Evolutionary conservation across 53 echinoderm and acorn worm species (phyloP), one percentile per base, ranked within the genome.

Genomic region (Astropecten irregularis): DNA sequence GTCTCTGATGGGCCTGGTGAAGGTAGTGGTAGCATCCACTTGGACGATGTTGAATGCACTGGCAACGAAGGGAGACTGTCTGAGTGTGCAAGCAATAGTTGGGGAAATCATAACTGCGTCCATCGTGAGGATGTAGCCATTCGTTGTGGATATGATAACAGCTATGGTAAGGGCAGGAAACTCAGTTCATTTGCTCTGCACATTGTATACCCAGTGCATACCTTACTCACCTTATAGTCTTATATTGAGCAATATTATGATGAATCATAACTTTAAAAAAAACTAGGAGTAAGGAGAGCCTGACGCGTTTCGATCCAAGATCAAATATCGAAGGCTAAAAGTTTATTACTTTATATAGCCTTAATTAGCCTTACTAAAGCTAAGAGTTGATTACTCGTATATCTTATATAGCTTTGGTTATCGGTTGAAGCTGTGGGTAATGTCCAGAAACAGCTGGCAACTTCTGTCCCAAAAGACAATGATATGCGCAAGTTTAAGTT

Each of bases 81-180:
- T 14, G 68, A 68, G 37, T 68, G 68, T 27, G 25, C 46, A 8
- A 42, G 44, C 27, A 9, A 1, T 23, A 44, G 68, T 25, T 68
- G 68, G 68, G 68, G 68, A 18, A 15, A 42, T 1, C 40, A 68
- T 27, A 46, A 46, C 68, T 68, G 68, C 19, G 16, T 0, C 28
- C 68, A 68, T 27, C 0, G 1, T 3, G 68, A 68, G 26, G 68
- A 68, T 44, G 68, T 68, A n/a, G 68, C 68, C 46, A 44, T 68
- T 11, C 68, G 27, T 4, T 68, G 68, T 22, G 68, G 68, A 6
- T 46, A 68, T 20, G 21, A 22, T 9, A 27, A 68, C 46, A 46
- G 9, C 3, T 27, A 68, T 26, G 68, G 65, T 65, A 65, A 21
- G 65, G 19, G 3, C 14, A 46, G 14, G 47, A 46, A 14, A 46